These are phyloP conservation scores for Lottia scabra DNA, from an alignment of 2,888 invertebrate species.

Conservation along the genomic window DNA sequence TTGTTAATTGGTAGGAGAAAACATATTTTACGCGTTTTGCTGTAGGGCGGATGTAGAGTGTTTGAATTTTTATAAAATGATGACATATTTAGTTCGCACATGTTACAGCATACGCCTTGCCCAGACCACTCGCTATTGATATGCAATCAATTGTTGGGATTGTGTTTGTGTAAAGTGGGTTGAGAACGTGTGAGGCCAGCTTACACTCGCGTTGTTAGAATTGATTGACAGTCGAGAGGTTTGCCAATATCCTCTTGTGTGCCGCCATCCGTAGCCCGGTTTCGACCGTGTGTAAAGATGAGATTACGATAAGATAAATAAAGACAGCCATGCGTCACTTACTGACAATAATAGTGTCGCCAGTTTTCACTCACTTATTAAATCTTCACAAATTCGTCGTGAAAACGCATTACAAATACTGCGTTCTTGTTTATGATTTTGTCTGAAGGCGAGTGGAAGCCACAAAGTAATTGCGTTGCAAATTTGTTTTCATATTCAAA, in stretches of 20 bases:
- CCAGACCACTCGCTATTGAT: not conserved
- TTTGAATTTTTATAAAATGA: too few species aligned
- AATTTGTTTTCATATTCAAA: too few species aligned
- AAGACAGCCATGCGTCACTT: conserved; percentile 4
- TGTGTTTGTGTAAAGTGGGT: not conserved
- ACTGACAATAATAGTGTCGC: not conserved
- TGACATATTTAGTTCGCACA: not conserved
- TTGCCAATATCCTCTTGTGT: conserved; percentile 1
- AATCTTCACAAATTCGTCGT: not conserved
- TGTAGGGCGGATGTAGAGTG: too few species aligned
- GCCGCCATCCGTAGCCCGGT: conserved; percentile 4
- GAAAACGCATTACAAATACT: too few species aligned
- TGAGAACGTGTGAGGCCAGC: not conserved
- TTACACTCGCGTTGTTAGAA: not conserved
- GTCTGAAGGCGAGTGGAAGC: too few species aligned
- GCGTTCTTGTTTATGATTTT: too few species aligned
- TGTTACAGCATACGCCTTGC: not conserved
- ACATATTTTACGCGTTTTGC: too few species aligned
- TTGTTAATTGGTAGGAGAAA: too few species aligned
- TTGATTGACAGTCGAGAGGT: conserved; percentile 6
- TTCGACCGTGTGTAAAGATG: not conserved
- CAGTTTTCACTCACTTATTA: not conserved
- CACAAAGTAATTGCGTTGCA: too few species aligned
- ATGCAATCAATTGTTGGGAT: conserved; percentile 1
- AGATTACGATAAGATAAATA: conserved; percentile 6